Evolutionary conservation across 1,140 invertebrate genomes (phyloP).

Genomic region (Drosophila eugracilis): DNA sequence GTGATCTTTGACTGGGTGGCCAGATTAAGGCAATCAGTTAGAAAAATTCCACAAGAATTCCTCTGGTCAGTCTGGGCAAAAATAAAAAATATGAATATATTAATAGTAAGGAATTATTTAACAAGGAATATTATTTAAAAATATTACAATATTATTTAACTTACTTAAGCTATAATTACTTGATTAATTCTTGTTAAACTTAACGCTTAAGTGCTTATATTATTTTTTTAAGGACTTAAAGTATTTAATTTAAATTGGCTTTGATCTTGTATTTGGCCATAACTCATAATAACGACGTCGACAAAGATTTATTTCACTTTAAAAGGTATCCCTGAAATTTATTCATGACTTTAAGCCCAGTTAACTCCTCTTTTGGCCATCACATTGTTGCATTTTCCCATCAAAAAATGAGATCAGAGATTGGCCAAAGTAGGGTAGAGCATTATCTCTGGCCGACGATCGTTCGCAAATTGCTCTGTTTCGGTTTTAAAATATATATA

Average conservation of each 20-base stretch:
- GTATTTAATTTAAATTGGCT: too few species aligned
- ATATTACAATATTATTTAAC: too few species aligned
- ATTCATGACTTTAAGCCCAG: not conserved
- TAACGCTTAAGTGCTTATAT: too few species aligned
- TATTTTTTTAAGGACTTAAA: too few species aligned
- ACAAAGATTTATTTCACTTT: not conserved
- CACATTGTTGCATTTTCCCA: not conserved
- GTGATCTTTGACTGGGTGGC: conserved; percentile 4
- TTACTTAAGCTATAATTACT: not conserved
- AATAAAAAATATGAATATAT: not conserved
- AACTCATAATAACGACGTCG: not conserved
- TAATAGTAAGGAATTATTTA: not conserved
- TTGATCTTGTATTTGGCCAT: too few species aligned
- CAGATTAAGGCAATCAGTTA: conserved; percentile 6
- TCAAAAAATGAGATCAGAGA: too few species aligned
- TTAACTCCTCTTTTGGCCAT: not conserved
- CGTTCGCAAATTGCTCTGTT: conserved; percentile 23
- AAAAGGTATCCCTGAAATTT: not conserved
- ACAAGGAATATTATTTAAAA: too few species aligned
- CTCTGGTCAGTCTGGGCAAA: not conserved
- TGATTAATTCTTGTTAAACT: not conserved
- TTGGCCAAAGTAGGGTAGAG: conserved; percentile 19
- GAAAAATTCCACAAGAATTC: conserved; percentile 4
- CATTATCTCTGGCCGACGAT: conserved; percentile 35
- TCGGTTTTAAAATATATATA: conserved; percentile 12